Evolutionary conservation across 2,888 invertebrate genomes (phyloP), one percentile per base, ranked within the genome.

Genomic region (Muschampia plurimacula): DNA sequence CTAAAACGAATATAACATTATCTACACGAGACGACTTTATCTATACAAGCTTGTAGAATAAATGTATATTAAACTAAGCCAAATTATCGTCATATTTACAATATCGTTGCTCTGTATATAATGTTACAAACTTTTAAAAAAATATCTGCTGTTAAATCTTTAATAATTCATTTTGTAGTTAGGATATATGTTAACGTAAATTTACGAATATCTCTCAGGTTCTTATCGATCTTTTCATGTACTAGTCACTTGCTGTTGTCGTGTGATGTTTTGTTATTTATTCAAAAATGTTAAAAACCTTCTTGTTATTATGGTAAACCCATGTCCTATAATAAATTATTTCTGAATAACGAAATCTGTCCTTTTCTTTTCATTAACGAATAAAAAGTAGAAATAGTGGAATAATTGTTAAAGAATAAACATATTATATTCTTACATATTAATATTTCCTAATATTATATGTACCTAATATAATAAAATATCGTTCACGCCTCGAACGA

Each of bases 251-350:
- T 77, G 88, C 84, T 92, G 89, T 92, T 89, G 89, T 92, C 82
- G 77, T 77, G 90, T 91, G 86, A 83, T 76, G 80, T 91, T 90
- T 81, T 82, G 87, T 89, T 89, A 82, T 87, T 87, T 76, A 84
- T 84, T 89, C 81, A 89, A 88, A 86, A 83, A 82, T 88, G 88
- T 91, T 92, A 86, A 84, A 88, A 80, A 83, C 82, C 81, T 83
- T 88, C 88, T 90, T 91, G 91, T 92, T 93, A 85, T 80, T 88
- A 90, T 90, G 91, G 89, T 93, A 89, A 77, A 73, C 86, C 86
- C 85, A 85, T 89, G 88, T 90, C 86, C 87, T 88, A 82, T 87
- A 91, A 88, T 91, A 90, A 91, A 91, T 84, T 86, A 89, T 92
- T 89, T 89, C 81, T 82, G 75, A 80, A 75, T 79, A 74, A 75